Base-by-base conservation (phyloP, 2,797 vertebrate species). In the Propithecus deckenii region DNA sequence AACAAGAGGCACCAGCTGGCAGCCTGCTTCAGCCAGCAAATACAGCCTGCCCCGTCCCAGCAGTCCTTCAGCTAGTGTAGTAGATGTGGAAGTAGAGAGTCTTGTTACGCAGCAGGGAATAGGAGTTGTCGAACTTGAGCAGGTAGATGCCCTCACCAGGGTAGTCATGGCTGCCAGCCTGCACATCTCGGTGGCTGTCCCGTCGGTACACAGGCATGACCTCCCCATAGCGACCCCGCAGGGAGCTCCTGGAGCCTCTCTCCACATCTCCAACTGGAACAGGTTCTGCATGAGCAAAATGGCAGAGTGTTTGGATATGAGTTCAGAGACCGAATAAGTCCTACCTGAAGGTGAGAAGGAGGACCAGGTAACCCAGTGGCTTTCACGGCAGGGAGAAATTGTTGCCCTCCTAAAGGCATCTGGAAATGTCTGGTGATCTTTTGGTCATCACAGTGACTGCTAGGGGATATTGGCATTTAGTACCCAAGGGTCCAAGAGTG, bases 51-150 rank as follows among this genome's bases (percentile, higher is more conserved):
- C 97, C 78, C 25, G 1, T 8, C 61, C 80, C 43, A 14, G n/a
- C 4, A 1, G 83, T 38, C 50, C 96, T 97, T 99, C 98, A 99
- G 99, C 99, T 99, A 95, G 99, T 99, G 97, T 99, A 99, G 98
- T 99, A 99, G 96, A 99, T 98, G 46, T 99, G 99, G 98, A 99
- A 99, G 98, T 99, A 99, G 48, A 99, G 99, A 94, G 99, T 99
- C 99, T 99, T 99, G 97, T 99, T 99, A 98, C 99, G 99, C 98
- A 99, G 99, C 50, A 99, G 99, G 8, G 99, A 99, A 98, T 99
- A 99, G 0, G 99, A 99, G 98, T 99, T 99, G 98, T 99, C 99
- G 14, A 99, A 99, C 98, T 99, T 99, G 76, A 99, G 98, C 97
- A 99, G 99, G 98, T 99, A 99, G 55, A 99, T 99, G 98, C 99